Percentiles rank a stretch among this genome's conserved stretches.
Conservation (phyloP, 2,113 vertebrate genomes). For the Sphyrna mokarran region DNA sequence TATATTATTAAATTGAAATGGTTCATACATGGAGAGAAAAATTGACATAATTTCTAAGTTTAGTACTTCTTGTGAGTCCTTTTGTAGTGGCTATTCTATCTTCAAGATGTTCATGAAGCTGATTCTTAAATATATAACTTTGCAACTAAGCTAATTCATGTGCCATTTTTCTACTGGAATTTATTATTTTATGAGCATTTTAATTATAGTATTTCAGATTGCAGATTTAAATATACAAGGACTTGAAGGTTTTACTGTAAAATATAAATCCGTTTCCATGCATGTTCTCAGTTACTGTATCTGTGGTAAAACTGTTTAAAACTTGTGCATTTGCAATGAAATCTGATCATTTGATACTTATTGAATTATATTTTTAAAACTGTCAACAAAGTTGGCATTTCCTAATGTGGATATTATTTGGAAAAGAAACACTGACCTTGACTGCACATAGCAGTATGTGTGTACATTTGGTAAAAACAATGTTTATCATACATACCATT, state of each 20-base stretch:
- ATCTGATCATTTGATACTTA: neutral
- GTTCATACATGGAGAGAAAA: neutral
- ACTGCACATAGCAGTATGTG: too few relatives aligned
- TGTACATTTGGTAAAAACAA: too few relatives aligned
- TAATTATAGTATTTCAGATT: neutral
- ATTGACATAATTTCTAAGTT: neutral
- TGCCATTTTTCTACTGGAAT: neutral
- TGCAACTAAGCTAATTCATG: neutral
- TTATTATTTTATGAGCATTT: neutral
- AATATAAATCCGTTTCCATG: neutral
- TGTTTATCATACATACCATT: too few relatives aligned
- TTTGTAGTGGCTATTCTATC: neutral
- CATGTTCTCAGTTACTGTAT: neutral
- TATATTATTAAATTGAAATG: neutral
- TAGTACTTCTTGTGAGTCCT: neutral
- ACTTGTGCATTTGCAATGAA: neutral
- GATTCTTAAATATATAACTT: neutral
- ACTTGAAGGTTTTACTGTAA: neutral
- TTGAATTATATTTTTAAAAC: neutral
- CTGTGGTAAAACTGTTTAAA: neutral
- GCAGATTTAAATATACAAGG: neutral
- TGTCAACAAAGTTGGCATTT: neutral
- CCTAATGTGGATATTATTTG: neutral
- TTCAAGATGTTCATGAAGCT: neutral
- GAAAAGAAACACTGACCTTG: neutral